Evolutionary conservation across 2,113 vertebrate genomes (phyloP), one percentile per base, ranked within the genome.

Genomic region (Numenius arquata): DNA sequence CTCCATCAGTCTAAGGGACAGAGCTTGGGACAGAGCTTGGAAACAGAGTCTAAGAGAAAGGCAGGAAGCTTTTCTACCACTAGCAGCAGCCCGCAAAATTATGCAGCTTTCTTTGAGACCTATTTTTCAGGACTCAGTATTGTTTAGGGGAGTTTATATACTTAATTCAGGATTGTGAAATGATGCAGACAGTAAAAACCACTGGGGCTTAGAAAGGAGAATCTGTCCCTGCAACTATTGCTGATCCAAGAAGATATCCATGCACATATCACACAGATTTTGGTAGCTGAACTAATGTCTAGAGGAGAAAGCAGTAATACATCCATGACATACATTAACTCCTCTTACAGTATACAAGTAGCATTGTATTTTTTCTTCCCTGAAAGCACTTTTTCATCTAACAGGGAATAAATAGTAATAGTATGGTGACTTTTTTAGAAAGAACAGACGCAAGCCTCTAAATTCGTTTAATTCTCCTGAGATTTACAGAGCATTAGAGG

Each of bases 391-490:
- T 78, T 88, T 90, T 84, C 38, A 59, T 70, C 29, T 88, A 74
- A 38, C 41, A 68, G 20, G 17, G 68, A 50, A 71, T 92, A 92
- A 92, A 81, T 71, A 67, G n/a, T 58, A 62, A 59, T 50, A 78
- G 11, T 6, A 26, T 0, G 3, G 50, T 66, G 23, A 16, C 50
- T 93, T 16, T 56, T 93, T 53, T 38, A 84, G 26, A 75, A 90
- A 66, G 38, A 68, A 19, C 8, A 79, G 34, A 40, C 52, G 8
- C 34, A 92, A 15, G 61, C 34, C 12, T 36, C 43, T 68, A 90
- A 86, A 93, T 93, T 88, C 5, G 89, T 91, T 91, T 85, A 52
- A 72, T 92, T 95, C 55, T 86, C 50, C 15, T 63, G 76, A 58
- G 76, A 86, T 50, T 92, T 89, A 55, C 20, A 71, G 50, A 84